Base-by-base conservation (phyloP, 2,113 vertebrate species). In the Kryptolebias marmoratus region DNA sequence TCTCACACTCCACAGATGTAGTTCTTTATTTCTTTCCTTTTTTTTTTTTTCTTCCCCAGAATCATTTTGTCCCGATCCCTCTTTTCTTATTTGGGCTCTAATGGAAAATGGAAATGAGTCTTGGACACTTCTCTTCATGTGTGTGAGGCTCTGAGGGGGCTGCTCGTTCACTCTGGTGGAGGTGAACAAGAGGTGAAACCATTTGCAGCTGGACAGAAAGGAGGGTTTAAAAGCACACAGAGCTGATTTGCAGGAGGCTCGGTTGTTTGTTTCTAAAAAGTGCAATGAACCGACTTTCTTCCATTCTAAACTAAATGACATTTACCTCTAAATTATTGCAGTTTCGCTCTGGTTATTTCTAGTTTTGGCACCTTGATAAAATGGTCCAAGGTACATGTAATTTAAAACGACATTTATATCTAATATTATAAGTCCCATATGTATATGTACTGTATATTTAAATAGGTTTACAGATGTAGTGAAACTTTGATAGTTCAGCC, bases 141-240 rank as follows among this genome's bases (percentile, higher is more conserved):
- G 68, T 69, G 80, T 82, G 56, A 32, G 77, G 71, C 84, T 73
- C 66, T 75, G 6, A 22, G 79, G 75, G 78, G 77, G 75, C 55
- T 50, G 63, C 79, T 81, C 77, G 82, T 86, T 86, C 67, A 0
- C 32, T 73, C 75, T 77, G 44, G 36, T 39, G 9, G 82, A 88
- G 87, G 88, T 83, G 86, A 87, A 80, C 39, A 62, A 52, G 82
- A 76, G 74, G 84, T 87, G 89, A 89, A 53, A 75, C 81, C 76
- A 83, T 87, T 64, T 80, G 82, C 75, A 73, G 86, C 77, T 68
- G 83, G 79, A 70, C 75, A 45, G 75, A 66, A 15, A 66, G 6
- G 13, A 64, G 44, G 22, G 8, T 74, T 75, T 66, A 47, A 73
- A 72, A 76, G 66, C 80, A 64, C 76, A 27, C 57, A 0, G 64